Conservation (phyloP, 1,140 invertebrate genomes). For the Ptiloglossa arizonensis region DNA sequence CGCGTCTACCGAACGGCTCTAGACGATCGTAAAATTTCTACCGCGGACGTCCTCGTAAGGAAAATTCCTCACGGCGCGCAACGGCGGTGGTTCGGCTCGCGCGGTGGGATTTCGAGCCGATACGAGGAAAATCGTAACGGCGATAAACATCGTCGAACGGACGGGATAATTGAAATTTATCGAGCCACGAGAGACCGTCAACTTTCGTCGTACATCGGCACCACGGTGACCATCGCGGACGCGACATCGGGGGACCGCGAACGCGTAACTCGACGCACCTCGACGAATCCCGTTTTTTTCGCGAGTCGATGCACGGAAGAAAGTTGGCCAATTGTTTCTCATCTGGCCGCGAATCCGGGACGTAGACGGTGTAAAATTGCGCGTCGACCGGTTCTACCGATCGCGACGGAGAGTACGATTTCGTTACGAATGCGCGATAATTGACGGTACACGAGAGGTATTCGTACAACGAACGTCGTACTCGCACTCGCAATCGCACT, state of each 20-base stretch:
- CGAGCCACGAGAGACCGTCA: constrained; percentile 2
- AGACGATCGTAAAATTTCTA: constrained; percentile 33
- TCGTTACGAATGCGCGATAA: constrained; percentile 4
- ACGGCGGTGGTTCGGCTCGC: neutral
- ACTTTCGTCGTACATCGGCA: neutral
- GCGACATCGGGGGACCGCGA: too few relatives aligned
- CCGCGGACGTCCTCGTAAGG: neutral
- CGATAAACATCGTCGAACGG: constrained; percentile 14
- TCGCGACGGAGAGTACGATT: constrained; percentile 1
- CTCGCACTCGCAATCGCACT: constrained; percentile 1
- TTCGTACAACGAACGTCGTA: constrained; percentile 12
- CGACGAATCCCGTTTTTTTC: neutral
- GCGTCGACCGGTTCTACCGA: too few relatives aligned
- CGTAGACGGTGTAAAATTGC: too few relatives aligned
- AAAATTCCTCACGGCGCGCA: neutral
- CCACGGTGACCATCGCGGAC: neutral
- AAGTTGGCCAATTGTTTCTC: neutral
- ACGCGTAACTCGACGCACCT: neutral
- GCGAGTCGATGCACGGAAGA: neutral
- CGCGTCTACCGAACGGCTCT: neutral
- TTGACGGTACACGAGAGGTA: constrained; percentile 1
- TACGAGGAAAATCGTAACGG: constrained; percentile 24
- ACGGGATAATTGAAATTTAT: constrained; percentile 61
- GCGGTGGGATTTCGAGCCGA: constrained; percentile 32
- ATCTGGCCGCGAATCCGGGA: neutral